A percentile compares a stretch with the other conserved stretches of the same genome.
phyloP scores from a whole-genome alignment of 1,140 invertebrate species.

The Choristoneura fumiferana region DNA sequence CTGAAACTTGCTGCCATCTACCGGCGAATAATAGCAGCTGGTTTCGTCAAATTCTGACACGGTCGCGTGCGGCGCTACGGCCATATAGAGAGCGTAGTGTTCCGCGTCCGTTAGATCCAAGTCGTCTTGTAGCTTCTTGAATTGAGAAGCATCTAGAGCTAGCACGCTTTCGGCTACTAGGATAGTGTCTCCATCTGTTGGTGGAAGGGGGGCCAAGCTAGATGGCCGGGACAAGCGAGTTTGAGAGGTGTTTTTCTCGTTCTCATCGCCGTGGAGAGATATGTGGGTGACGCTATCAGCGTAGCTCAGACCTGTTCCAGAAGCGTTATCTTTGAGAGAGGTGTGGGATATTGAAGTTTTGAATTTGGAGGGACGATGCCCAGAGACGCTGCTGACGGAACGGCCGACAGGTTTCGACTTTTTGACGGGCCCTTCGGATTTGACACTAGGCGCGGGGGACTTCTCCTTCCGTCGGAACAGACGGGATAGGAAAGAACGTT shows the following conservation, averaged over 20 bases:
- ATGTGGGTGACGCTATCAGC: constrained; percentile 80
- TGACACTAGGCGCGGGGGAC: constrained; percentile 60
- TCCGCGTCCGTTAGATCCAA: constrained; percentile 88
- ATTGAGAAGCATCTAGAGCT: constrained; percentile 64
- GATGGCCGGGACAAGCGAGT: constrained; percentile 41
- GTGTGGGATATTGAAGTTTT: constrained; percentile 62
- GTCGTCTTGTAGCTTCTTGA: constrained; percentile 70
- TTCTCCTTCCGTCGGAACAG: constrained; percentile 69
- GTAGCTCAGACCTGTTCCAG: constrained; percentile 60
- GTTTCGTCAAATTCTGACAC: constrained; percentile 92
- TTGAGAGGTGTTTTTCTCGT: constrained; percentile 49
- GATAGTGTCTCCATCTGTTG: constrained; percentile 61
- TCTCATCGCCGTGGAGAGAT: constrained; percentile 79
- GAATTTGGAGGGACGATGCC: constrained; percentile 71
- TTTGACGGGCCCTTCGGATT: constrained; percentile 50
- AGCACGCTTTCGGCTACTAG: constrained; percentile 73
- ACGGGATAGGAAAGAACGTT: constrained; percentile 71
- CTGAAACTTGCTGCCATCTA: constrained; percentile 85
- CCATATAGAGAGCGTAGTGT: constrained; percentile 91
- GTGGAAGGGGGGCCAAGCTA: constrained; percentile 43
- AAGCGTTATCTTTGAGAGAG: constrained; percentile 67
- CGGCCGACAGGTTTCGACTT: constrained; percentile 71
- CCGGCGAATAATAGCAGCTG: constrained; percentile 90
- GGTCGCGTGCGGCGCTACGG: constrained; percentile 89
- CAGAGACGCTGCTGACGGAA: constrained; percentile 80